Percentiles rank a stretch among this genome's conserved stretches.
Evolutionary conservation across 2,113 vertebrate species (phyloP).

Genomic region (Tenrec ecaudatus): DNA sequence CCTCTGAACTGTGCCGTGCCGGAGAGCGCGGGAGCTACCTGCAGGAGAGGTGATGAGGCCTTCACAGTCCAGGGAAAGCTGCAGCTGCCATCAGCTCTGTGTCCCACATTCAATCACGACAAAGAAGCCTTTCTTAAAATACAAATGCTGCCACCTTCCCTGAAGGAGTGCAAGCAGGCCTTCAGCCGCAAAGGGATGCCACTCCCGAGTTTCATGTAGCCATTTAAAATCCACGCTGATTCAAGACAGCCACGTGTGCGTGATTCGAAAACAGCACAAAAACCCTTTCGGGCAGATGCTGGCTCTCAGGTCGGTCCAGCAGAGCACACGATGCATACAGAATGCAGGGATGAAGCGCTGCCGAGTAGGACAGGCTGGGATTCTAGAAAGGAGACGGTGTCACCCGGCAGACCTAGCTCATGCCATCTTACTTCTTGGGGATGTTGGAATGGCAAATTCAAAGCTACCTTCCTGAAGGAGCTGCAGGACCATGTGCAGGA

Average conservation of each 20-base stretch:
- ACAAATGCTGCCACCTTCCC: neutral
- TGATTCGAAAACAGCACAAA: neutral
- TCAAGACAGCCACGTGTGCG: neutral
- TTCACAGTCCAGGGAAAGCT: neutral
- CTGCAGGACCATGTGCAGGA: neutral
- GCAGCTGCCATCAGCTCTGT: accelerated
- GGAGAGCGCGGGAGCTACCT: slow-evolving; percentile 15
- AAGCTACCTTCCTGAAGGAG: neutral
- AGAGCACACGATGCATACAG: neutral
- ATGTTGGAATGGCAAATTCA: neutral
- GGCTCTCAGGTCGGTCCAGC: accelerated
- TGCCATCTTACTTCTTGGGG: neutral
- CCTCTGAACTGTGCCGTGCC: slow-evolving; percentile 60
- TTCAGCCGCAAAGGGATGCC: neutral
- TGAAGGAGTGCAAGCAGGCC: neutral
- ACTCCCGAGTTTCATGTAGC: neutral
- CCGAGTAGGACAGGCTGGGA: neutral
- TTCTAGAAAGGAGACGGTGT: neutral
- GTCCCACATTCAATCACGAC: accelerated
- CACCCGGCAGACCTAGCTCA: neutral
- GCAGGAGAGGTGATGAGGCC: neutral
- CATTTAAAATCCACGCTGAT: neutral
- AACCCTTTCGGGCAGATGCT: neutral
- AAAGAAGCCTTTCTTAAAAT: neutral
- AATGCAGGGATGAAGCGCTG: too few species aligned